Percentiles rank a stretch among this genome's conserved stretches.
Evolutionary conservation across 2,888 invertebrate species (phyloP).

Genomic region (Galeruca laticollis): DNA sequence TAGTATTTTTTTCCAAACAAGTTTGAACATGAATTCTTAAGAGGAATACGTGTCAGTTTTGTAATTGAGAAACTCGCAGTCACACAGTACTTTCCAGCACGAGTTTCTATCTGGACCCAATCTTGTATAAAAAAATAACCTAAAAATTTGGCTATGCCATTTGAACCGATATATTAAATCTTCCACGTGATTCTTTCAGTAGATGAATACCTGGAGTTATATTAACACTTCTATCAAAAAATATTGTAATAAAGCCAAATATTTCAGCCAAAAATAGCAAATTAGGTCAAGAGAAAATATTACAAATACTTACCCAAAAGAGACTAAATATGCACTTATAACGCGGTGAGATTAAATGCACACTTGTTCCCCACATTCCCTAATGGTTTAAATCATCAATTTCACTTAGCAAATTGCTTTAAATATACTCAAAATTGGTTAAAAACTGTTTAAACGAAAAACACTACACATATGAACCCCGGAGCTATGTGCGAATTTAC

Average conservation of each 20-base stretch:
- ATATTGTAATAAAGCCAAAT: conserved; percentile 41
- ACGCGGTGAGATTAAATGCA: conserved; percentile 8
- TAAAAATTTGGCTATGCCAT: conserved; percentile 30
- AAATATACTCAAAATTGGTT: conserved; percentile 21
- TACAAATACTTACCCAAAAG: conserved; percentile 33
- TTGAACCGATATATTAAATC: conserved; percentile 8
- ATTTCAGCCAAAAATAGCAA: conserved; percentile 50
- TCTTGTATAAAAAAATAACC: conserved; percentile 37
- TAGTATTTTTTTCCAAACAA: conserved; percentile 4
- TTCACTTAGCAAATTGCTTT: conserved; percentile 20
- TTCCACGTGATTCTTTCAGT: not conserved
- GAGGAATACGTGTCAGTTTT: not conserved
- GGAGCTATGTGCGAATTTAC: conserved; percentile 47
- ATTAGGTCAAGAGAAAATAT: conserved; percentile 51
- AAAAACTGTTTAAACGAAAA: conserved; percentile 43
- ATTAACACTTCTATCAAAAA: conserved; percentile 29
- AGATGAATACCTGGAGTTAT: conserved; percentile 4
- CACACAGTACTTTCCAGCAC: not conserved
- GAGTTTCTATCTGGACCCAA: conserved; percentile 15
- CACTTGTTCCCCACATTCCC: not conserved
- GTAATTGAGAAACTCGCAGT: not conserved
- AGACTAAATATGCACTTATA: conserved; percentile 23
- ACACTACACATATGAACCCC: conserved; percentile 41
- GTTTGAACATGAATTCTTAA: not conserved
- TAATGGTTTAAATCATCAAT: not conserved